Conservation (phyloP, 2,888 invertebrate species). For the Clistopyga incitator region DNA sequence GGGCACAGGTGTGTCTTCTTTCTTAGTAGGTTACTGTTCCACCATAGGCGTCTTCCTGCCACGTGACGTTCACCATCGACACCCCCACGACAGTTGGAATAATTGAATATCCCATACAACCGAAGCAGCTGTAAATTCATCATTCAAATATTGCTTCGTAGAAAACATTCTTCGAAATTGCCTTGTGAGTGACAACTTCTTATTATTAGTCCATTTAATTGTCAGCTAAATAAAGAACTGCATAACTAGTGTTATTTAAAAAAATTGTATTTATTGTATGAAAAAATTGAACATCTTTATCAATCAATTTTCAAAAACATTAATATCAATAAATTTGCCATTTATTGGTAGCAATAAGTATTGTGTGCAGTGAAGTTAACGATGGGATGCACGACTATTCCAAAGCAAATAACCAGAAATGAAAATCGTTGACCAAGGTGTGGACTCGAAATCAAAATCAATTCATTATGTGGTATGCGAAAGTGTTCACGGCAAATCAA, state of each 20-base stretch:
- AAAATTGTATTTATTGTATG: too few species aligned
- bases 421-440: not conserved
- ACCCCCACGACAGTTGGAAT: constrained; percentile 56
- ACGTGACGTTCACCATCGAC: constrained; percentile 54
- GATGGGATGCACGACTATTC: not conserved
- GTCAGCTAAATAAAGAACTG: too few species aligned
- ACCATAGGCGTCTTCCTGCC: constrained; percentile 56
- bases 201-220: too few species aligned
- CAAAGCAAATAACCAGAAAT: not conserved
- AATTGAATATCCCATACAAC: constrained; percentile 15
- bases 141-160: not conserved
- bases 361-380: not conserved
- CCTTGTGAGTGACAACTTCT: too few species aligned
- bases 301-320: too few species aligned
- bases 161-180: too few species aligned
- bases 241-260: too few species aligned
- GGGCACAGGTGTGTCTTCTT: constrained; percentile 64
- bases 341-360: too few species aligned
- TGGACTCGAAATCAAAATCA: constrained; percentile 12
- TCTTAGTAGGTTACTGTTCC: constrained; percentile 79
- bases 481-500: constrained; percentile 68
- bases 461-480: constrained; percentile 64
- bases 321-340: too few species aligned
- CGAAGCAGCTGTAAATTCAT: not conserved
- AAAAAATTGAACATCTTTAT: too few species aligned